Conservation (phyloP, 2,113 vertebrate genomes). For the Suncus etruscus region DNA sequence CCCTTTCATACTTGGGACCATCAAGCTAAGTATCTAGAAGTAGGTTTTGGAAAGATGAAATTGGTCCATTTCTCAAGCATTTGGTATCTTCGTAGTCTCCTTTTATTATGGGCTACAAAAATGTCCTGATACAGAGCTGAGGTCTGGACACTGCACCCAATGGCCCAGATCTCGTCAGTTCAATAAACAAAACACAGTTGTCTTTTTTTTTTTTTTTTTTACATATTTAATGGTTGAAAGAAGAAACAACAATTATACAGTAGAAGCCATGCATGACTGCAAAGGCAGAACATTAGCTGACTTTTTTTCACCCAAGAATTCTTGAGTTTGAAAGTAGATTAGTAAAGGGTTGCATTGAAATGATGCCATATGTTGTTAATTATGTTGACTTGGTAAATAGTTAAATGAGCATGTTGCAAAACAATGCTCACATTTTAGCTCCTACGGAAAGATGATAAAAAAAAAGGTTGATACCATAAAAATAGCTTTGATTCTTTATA, state of each 20-base stretch:
- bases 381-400: not conserved
- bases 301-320: conserved; percentile 44
- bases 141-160: not conserved
- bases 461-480: not conserved
- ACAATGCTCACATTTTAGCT: not conserved
- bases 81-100: conserved; percentile 19
- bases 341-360: conserved; percentile 2
- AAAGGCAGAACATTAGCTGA: not conserved
- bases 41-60: conserved; percentile 34
- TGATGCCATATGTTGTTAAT: not conserved
- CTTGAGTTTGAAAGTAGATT: conserved; percentile 2
- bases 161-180: not conserved
- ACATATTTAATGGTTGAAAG: not conserved
- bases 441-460: not conserved
- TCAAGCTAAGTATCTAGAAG: not conserved
- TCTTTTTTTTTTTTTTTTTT: not conserved
- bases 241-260: not conserved
- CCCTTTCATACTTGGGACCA: not conserved
- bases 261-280: not conserved
- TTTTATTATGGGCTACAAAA: not conserved
- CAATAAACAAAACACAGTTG: not conserved
- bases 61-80: conserved; percentile 38
- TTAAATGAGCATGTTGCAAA: conserved; percentile 7
- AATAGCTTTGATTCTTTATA: conserved; percentile 16
- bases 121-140: not conserved